phyloP scores from a whole-genome alignment of 2,888 invertebrate genomes.

The Melieria picta region DNA sequence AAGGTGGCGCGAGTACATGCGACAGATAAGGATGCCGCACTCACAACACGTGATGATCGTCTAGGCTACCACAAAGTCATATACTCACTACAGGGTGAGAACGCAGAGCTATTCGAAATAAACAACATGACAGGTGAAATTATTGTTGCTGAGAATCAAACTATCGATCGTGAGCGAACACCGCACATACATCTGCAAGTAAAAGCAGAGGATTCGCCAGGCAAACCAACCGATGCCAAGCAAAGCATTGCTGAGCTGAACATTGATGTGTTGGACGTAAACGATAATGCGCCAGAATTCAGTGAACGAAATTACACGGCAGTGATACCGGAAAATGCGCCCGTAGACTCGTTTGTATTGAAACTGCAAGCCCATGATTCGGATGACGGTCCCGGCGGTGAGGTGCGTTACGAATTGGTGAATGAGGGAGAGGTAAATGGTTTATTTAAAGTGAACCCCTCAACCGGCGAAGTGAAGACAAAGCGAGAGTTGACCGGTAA shows the following conservation, averaged over 20 bases:
- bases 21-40: constrained; percentile 74
- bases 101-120: constrained; percentile 77
- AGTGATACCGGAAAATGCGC: constrained; percentile 81
- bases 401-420: constrained; percentile 77
- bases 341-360: constrained; percentile 73
- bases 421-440: constrained; percentile 80
- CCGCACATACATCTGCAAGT: constrained; percentile 76
- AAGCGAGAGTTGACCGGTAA: constrained; percentile 76
- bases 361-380: constrained; percentile 79
- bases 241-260: constrained; percentile 73
- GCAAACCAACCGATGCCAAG: constrained; percentile 73
- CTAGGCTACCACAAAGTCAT: constrained; percentile 76
- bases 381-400: constrained; percentile 79
- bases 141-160: constrained; percentile 73
- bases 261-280: constrained; percentile 79
- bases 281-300: constrained; percentile 81
- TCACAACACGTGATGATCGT: constrained; percentile 69
- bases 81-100: constrained; percentile 79
- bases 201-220: constrained; percentile 80
- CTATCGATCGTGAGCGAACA: constrained; percentile 78
- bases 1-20: constrained; percentile 77
- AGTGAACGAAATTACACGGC: constrained; percentile 73
- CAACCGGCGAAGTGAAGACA: constrained; percentile 76
- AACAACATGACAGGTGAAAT: constrained; percentile 76
- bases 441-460: constrained; percentile 74